Conservation (phyloP, 2,113 vertebrate species). For the Cavia porcellus region DNA sequence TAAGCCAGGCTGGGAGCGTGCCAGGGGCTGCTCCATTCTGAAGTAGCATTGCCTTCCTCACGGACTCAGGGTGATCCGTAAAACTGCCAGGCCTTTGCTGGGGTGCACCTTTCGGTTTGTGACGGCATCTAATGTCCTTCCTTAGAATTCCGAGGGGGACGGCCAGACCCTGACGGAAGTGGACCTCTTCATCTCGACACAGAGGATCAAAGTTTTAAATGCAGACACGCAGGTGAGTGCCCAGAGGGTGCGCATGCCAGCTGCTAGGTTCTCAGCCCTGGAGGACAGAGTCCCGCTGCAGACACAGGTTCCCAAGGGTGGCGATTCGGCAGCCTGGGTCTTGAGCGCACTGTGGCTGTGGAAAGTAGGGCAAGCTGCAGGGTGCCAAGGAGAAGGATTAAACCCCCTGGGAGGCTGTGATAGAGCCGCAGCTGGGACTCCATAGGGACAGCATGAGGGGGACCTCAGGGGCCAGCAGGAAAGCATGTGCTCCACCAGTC, state of each 20-base stretch:
- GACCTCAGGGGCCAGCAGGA: fast-evolving
- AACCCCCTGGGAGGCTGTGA: not conserved
- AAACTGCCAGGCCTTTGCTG: not conserved
- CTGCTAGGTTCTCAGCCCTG: not conserved
- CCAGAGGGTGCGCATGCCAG: too few relatives aligned
- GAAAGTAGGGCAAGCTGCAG: not conserved
- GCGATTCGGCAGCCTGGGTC: not conserved
- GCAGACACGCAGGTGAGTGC: conserved; percentile 96
- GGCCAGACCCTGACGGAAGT: conserved; percentile 96
- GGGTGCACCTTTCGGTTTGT: not conserved
- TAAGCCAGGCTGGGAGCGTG: not conserved
- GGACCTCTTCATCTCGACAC: conserved; percentile 99
- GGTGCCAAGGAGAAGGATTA: not conserved
- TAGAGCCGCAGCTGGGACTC: not conserved
- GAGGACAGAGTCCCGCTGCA: not conserved
- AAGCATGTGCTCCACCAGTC: too few relatives aligned
- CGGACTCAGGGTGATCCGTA: conserved; percentile 9
- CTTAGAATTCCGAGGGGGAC: conserved; percentile 95
- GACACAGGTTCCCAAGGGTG: not conserved
- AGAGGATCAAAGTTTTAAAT: conserved; percentile 99
- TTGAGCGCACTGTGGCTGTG: not conserved
- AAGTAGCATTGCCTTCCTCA: not conserved
- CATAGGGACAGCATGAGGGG: not conserved
- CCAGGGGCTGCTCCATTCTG: not conserved
- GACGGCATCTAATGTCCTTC: conserved; percentile 48